phyloP scores from a whole-genome alignment of 1,140 invertebrate species.

The Drosophila paulistorum region DNA sequence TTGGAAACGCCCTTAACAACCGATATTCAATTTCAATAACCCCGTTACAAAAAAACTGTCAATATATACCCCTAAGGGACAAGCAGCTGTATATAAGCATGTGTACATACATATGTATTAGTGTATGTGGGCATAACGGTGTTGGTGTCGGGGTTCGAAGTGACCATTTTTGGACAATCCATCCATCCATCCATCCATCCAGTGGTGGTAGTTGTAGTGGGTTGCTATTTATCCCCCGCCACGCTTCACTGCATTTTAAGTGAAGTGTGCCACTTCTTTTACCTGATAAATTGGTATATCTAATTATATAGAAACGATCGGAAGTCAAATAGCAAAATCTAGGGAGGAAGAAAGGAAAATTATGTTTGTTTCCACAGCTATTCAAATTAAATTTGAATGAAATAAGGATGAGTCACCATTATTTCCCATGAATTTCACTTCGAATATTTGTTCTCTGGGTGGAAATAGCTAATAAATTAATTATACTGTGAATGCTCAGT shows the following conservation, averaged over 20 bases:
- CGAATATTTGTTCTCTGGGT: no score
- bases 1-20: constrained; percentile 74
- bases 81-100: constrained; percentile 25
- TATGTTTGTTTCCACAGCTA: neutral
- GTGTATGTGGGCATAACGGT: neutral
- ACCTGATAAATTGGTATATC: neutral
- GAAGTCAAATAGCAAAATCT: no score
- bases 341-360: neutral
- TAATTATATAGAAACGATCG: constrained; percentile 3
- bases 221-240: neutral
- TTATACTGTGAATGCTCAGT: no score
- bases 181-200: neutral
- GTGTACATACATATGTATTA: constrained; percentile 16
- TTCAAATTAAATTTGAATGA: neutral
- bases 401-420: no score
- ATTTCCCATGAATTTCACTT: no score
- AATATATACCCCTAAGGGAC: constrained; percentile 30
- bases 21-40: constrained; percentile 52
- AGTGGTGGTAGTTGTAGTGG: neutral
- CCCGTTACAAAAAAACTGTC: constrained; percentile 26
- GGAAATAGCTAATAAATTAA: no score
- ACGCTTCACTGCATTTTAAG: neutral
- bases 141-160: neutral
- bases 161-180: constrained; percentile 1
- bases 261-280: neutral